Evolutionary conservation across 2,113 vertebrate species (phyloP).

Genomic region (Amphiprion ocellaris): DNA sequence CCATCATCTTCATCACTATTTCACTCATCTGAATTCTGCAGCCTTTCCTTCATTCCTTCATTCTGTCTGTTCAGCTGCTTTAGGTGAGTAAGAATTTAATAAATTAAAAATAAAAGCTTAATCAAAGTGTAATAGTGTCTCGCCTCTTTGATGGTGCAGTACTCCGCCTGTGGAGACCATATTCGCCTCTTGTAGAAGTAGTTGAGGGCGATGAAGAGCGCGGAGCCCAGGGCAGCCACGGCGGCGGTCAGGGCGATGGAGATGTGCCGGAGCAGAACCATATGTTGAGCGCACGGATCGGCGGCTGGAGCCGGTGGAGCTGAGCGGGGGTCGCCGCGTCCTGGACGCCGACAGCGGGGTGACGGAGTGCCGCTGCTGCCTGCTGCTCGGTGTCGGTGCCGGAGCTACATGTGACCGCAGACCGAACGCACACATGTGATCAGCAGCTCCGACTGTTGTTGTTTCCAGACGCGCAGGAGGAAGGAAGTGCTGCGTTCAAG

Average conservation of each 20-base stretch:
- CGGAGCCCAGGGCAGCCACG: slow-evolving; percentile 88
- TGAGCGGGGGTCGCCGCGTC: neutral
- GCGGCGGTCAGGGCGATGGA: slow-evolving; percentile 87
- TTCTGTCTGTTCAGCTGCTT: neutral
- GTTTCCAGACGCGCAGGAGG: slow-evolving; percentile 29
- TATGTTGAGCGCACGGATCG: slow-evolving; percentile 41
- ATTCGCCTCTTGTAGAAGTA: slow-evolving; percentile 82
- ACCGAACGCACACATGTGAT: no score
- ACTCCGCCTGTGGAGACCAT: slow-evolving; percentile 82
- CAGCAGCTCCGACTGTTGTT: slow-evolving; percentile 51
- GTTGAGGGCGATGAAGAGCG: slow-evolving; percentile 89
- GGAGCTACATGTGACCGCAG: slow-evolving; percentile 34
- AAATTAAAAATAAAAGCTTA: neutral
- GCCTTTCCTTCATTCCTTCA: no score
- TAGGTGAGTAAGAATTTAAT: neutral
- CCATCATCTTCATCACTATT: neutral
- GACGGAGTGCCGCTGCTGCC: slow-evolving; percentile 1
- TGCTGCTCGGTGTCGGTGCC: neutral
- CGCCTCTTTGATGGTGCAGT: slow-evolving; percentile 75
- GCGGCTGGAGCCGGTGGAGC: neutral
- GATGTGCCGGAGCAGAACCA: slow-evolving; percentile 83
- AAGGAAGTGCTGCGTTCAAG: slow-evolving; percentile 34
- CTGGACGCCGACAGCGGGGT: neutral
- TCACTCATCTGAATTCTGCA: no score
- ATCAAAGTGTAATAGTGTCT: neutral